Conservation (phyloP, 2,888 invertebrate species). For the Plagodis dolabraria region DNA sequence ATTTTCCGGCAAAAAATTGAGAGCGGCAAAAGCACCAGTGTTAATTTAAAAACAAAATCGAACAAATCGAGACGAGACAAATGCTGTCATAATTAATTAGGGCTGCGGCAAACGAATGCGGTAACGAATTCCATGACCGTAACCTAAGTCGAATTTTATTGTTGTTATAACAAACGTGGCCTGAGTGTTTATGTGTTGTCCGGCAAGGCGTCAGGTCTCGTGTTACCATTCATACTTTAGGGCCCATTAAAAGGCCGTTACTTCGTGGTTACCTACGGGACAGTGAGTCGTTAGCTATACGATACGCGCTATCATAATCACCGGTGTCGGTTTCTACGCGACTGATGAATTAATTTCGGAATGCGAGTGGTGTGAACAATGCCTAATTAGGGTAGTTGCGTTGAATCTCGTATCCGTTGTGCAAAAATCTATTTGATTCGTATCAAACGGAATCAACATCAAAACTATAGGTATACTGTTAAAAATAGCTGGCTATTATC, state of each 20-base stretch:
- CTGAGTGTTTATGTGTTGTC: constrained; percentile 72
- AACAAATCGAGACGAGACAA: constrained; percentile 15
- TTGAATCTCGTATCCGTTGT: no score
- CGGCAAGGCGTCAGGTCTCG: constrained; percentile 64
- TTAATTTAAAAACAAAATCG: neutral
- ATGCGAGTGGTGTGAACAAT: constrained; percentile 37
- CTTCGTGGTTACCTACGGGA: constrained; percentile 72
- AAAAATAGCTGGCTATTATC: no score
- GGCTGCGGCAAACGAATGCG: constrained; percentile 23
- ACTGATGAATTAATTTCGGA: constrained; percentile 38
- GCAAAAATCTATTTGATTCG: no score
- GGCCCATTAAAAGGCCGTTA: constrained; percentile 81
- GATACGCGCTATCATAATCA: constrained; percentile 76
- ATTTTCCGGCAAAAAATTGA: neutral
- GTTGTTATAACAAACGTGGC: constrained; percentile 57
- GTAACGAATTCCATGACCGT: constrained; percentile 47
- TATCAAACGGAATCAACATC: no score
- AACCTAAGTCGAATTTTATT: constrained; percentile 75
- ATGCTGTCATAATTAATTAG: constrained; percentile 26
- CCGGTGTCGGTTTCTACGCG: constrained; percentile 33
- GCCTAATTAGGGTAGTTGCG: constrained; percentile 13
- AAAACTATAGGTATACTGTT: no score
- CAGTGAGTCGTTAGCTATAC: constrained; percentile 80
- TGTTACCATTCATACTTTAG: constrained; percentile 81
- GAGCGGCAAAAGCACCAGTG: neutral